Conservation (phyloP, 2,888 invertebrate genomes). For the Tipula lateralis region DNA sequence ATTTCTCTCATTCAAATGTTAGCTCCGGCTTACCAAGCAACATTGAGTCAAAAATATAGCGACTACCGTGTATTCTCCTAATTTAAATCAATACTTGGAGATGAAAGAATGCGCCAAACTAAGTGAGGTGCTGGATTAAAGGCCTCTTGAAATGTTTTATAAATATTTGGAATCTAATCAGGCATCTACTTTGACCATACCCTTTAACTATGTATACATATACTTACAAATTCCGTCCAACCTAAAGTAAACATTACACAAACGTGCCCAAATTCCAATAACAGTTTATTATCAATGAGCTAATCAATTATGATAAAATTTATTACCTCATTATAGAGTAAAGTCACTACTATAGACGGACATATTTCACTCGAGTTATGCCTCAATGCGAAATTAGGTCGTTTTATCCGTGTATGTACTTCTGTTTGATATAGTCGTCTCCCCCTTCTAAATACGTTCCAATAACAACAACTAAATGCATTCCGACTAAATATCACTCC, state of each 20-base stretch:
- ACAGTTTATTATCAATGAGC: background rate
- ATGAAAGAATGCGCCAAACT: too few relatives aligned
- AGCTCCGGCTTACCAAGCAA: too few relatives aligned
- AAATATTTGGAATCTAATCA: too few relatives aligned
- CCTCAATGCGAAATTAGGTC: background rate
- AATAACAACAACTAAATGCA: background rate
- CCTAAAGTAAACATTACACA: background rate
- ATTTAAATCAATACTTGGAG: too few relatives aligned
- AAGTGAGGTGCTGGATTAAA: too few relatives aligned
- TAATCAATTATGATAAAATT: background rate
- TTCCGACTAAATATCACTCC: background rate
- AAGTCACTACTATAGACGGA: background rate
- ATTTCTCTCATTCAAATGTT: too few relatives aligned
- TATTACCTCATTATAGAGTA: background rate
- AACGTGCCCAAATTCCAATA: background rate
- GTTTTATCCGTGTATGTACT: background rate
- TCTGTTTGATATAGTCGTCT: background rate
- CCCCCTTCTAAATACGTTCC: background rate
- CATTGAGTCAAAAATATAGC: too few relatives aligned
- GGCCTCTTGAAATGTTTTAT: too few relatives aligned
- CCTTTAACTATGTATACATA: too few relatives aligned
- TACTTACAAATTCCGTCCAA: too few relatives aligned
- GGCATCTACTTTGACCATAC: too few relatives aligned
- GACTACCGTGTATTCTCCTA: too few relatives aligned
- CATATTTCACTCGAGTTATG: background rate